A percentile compares a stretch with the other conserved stretches of the same genome.
These are phyloP conservation scores for Acanthacorydalis orientalis DNA, from an alignment of 2,888 invertebrate species.

Conservation along the genomic window DNA sequence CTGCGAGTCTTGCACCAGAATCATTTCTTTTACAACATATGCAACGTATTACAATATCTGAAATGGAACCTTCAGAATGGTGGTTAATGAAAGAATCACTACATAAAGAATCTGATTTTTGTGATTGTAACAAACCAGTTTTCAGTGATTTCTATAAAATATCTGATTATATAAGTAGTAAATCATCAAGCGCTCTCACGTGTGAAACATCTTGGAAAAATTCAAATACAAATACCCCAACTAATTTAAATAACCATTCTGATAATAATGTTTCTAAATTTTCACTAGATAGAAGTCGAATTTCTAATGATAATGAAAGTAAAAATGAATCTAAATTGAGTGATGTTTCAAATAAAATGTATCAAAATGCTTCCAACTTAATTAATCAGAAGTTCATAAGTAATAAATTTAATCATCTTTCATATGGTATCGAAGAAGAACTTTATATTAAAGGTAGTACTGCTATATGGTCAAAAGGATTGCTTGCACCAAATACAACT, in stretches of 20 bases:
- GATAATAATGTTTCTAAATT: neutral
- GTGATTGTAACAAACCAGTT: constrained; percentile 10
- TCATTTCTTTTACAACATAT: constrained; percentile 52
- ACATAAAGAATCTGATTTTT: constrained; percentile 39
- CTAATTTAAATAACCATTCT: too few species aligned
- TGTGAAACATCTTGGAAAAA: too few species aligned
- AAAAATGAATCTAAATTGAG: neutral
- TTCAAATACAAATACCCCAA: too few species aligned
- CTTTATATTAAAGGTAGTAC: constrained; percentile 72
- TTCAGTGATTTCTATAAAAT: too few species aligned
- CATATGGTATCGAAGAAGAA: constrained; percentile 57
- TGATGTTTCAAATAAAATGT: neutral
- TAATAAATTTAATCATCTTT: neutral
- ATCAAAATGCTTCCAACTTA: too few species aligned
- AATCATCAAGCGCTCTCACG: too few species aligned
- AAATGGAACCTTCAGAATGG: constrained; percentile 34
- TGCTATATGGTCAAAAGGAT: constrained; percentile 62
- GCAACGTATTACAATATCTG: constrained; percentile 59
- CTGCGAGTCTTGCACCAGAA: constrained; percentile 34
- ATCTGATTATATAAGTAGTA: too few species aligned
- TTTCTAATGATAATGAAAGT: constrained; percentile 19
- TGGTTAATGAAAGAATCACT: constrained; percentile 26
- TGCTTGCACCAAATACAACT: constrained; percentile 34
- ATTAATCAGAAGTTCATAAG: neutral
- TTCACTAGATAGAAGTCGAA: constrained; percentile 20